Conservation (phyloP, 2,888 invertebrate species). For the Stenichneumon culpator region DNA sequence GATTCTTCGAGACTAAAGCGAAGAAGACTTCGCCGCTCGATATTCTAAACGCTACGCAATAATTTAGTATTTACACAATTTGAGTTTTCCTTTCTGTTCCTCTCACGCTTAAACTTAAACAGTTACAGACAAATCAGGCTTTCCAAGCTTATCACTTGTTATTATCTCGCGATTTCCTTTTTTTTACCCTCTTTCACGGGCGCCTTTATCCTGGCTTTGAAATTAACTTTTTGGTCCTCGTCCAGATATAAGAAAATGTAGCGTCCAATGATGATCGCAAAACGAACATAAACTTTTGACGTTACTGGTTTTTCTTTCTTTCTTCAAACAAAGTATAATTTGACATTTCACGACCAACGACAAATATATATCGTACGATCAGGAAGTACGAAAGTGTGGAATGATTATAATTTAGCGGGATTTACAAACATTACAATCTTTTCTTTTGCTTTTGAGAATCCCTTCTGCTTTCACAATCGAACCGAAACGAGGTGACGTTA, state of each 20-base stretch:
- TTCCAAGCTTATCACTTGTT: constrained; percentile 65
- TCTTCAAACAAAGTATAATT: constrained; percentile 41
- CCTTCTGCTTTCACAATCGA: constrained; percentile 33
- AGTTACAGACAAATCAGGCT: constrained; percentile 66
- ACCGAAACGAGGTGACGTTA: constrained; percentile 65
- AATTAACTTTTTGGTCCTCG: constrained; percentile 73
- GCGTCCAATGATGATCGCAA: constrained; percentile 47
- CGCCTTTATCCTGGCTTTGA: constrained; percentile 52
- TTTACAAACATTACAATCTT: constrained; percentile 77
- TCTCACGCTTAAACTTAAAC: constrained; percentile 68
- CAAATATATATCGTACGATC: constrained; percentile 30
- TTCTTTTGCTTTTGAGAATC: constrained; percentile 29
- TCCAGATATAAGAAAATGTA: constrained; percentile 70
- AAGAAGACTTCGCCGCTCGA: constrained; percentile 67
- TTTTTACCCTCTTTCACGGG: constrained; percentile 33
- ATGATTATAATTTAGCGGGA: constrained; percentile 71
- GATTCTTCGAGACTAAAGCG: constrained; percentile 70
- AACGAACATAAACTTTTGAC: constrained; percentile 44
- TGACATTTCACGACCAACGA: constrained; percentile 43
- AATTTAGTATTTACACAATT: constrained; percentile 83
- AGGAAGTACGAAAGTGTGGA: constrained; percentile 57
- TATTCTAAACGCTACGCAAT: constrained; percentile 74
- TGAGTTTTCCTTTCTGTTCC: constrained; percentile 53
- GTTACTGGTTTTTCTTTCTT: constrained; percentile 20
- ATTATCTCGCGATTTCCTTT: constrained; percentile 59